Evolutionary conservation across 2,888 invertebrate genomes (phyloP), one percentile per base, ranked within the genome.

Genomic region (Desoria tigrina): DNA sequence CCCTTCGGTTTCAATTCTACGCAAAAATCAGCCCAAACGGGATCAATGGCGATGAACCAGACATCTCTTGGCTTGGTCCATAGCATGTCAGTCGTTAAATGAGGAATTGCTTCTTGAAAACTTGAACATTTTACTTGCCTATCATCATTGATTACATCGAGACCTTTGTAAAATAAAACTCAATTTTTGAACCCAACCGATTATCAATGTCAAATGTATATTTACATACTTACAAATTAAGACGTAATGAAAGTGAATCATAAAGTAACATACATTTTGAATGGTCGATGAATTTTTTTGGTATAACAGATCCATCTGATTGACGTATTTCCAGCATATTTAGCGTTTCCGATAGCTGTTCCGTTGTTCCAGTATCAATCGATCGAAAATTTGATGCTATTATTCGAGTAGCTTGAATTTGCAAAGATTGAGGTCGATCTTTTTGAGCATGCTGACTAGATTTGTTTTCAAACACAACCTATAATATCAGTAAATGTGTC

Each of bases 21-120:
- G 69, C 88, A 84, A 80, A 95, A 95, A 81, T 96, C 96, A 14
- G 90, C 88, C 94, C 95, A 96, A 59, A 94, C 84, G 0, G 96
- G 95, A 79, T 96, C 95, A 49, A 91, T 84, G 76, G 87, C 85
- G 16, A 92, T 85, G 79, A 90, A 92, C 84, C 95, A 96, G 14
- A 96, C 87, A 76, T 90, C 88, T 73, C 91, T 86, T n/a, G 88
- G 87, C 79, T 92, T 92, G 0, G 87, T 87, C 92, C 93, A 93
- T 61, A 92, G 77, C 26, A 86, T 80, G 0, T 83, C 83, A 55
- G 71, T 73, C 3, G 73, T 73, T 27, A 76, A 53, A 24, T 63
- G 27, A 21, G 69, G 50, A 32, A 63, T 53, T 18, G 69, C 64
- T 32, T 74, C 76, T 49, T 63, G 61, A 53, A 72, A 72, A 49